Percentiles rank a stretch among this genome's conserved stretches.
Conservation (phyloP, 2,113 vertebrate species). For the Epinephelus fuscoguttatus region DNA sequence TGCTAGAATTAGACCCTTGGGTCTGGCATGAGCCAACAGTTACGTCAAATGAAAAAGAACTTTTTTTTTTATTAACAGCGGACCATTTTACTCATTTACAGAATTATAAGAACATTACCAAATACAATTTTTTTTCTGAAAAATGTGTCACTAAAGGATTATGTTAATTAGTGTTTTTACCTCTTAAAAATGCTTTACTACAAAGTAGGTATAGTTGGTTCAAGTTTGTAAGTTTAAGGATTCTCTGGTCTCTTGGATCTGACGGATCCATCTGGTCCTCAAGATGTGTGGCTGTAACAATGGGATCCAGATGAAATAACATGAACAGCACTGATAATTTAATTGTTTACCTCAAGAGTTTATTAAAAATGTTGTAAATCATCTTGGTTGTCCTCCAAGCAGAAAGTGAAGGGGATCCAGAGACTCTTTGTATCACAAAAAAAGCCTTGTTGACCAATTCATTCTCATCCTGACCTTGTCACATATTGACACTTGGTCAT, state of each 20-base stretch:
- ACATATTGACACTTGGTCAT: no score
- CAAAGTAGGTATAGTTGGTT: neutral
- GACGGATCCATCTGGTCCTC: neutral
- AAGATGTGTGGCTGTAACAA: neutral
- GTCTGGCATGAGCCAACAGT: neutral
- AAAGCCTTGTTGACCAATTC: no score
- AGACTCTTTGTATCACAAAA: no score
- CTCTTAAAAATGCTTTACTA: neutral
- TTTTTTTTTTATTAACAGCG: no score
- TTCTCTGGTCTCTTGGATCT: neutral
- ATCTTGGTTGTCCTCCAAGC: no score
- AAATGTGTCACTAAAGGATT: neutral
- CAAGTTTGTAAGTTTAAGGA: neutral
- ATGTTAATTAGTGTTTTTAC: neutral
- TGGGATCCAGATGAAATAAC: neutral
- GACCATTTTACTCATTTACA: neutral
- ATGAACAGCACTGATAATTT: neutral
- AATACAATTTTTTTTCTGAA: no score
- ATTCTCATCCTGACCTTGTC: no score
- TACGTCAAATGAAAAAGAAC: neutral
- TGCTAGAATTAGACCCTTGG: neutral
- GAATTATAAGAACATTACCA: neutral
- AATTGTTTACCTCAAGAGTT: neutral
- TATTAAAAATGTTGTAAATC: neutral
- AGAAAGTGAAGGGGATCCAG: no score